Conservation (phyloP, 2,797 vertebrate genomes). For the Aldrovandia affinis region DNA sequence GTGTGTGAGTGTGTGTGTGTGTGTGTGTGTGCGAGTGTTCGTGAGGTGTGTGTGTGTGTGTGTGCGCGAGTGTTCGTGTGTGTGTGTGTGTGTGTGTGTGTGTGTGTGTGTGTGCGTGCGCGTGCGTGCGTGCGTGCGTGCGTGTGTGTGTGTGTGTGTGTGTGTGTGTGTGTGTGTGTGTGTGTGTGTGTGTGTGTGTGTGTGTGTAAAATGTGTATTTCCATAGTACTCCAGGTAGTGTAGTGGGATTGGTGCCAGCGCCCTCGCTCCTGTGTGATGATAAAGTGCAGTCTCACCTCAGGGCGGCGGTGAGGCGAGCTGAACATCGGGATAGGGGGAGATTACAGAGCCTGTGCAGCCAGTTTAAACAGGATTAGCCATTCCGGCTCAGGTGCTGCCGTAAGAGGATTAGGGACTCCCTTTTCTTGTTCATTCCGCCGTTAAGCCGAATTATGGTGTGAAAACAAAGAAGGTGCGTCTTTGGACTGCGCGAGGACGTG, state of each 20-base stretch:
- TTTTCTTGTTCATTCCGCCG: slow-evolving; percentile 50
- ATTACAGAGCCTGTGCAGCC: slow-evolving; percentile 58
- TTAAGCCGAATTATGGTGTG: slow-evolving; percentile 54
- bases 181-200: neutral
- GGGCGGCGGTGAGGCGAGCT: slow-evolving; percentile 45
- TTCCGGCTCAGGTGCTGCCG: slow-evolving; percentile 66
- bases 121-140: too few relatives aligned
- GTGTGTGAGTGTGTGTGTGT: too few relatives aligned
- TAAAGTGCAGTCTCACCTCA: slow-evolving; percentile 54
- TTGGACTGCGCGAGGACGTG: slow-evolving; percentile 36
- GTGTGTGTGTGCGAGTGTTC: too few relatives aligned
- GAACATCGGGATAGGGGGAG: slow-evolving; percentile 56
- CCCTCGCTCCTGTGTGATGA: slow-evolving; percentile 40
- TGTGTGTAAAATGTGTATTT: neutral
- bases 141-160: too few relatives aligned
- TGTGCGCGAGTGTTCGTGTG: too few relatives aligned
- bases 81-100: too few relatives aligned
- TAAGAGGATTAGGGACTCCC: slow-evolving; percentile 69
- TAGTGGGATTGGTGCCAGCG: slow-evolving; percentile 34
- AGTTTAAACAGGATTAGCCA: slow-evolving; percentile 68
- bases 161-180: neutral
- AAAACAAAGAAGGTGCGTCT: slow-evolving; percentile 59
- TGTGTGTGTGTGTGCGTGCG: too few relatives aligned
- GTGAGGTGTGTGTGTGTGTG: too few relatives aligned
- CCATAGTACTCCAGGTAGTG: neutral